Percentiles rank a stretch among this genome's conserved stretches.
These are phyloP conservation scores for Pseudanteris insignis DNA, from an alignment of 2,888 invertebrate species.

Conservation along the genomic window DNA sequence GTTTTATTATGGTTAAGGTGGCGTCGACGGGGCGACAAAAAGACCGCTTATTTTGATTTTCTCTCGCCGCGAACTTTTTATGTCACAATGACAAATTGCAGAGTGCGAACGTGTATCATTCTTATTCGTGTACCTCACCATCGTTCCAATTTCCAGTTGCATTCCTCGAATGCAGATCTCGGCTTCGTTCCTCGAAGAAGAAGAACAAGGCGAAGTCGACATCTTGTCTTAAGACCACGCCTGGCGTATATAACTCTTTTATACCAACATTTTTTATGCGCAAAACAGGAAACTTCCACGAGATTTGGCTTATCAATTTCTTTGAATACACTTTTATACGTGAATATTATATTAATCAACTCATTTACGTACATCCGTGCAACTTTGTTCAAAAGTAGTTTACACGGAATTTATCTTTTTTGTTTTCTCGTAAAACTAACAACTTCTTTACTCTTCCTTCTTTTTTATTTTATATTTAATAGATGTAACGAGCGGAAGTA, in stretches of 20 bases:
- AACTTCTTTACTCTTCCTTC: background rate
- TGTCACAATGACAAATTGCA: conserved; percentile 45
- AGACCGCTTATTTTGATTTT: conserved; percentile 27
- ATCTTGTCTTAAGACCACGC: conserved; percentile 57
- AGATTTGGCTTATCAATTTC: too few species aligned
- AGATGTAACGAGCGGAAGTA: too few species aligned
- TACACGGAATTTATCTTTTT: too few species aligned
- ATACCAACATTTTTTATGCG: conserved; percentile 15
- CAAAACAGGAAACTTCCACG: too few species aligned
- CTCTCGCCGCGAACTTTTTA: conserved; percentile 31
- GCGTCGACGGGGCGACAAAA: conserved; percentile 23
- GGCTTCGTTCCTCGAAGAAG: conserved; percentile 49
- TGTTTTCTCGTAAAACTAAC: too few species aligned
- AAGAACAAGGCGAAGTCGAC: conserved; percentile 48
- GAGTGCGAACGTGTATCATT: conserved; percentile 43
- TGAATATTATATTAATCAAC: too few species aligned
- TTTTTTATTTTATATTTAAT: background rate
- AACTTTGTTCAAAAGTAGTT: too few species aligned
- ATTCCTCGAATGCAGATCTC: conserved; percentile 47
- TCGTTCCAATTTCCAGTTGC: conserved; percentile 51
- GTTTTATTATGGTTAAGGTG: conserved; percentile 12
- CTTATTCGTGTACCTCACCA: conserved; percentile 39
- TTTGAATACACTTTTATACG: too few species aligned
- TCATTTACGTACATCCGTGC: too few species aligned
- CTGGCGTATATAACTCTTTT: conserved; percentile 42